phyloP scores from a whole-genome alignment of 2,113 vertebrate species.

The Phrynocephalus versicolor region DNA sequence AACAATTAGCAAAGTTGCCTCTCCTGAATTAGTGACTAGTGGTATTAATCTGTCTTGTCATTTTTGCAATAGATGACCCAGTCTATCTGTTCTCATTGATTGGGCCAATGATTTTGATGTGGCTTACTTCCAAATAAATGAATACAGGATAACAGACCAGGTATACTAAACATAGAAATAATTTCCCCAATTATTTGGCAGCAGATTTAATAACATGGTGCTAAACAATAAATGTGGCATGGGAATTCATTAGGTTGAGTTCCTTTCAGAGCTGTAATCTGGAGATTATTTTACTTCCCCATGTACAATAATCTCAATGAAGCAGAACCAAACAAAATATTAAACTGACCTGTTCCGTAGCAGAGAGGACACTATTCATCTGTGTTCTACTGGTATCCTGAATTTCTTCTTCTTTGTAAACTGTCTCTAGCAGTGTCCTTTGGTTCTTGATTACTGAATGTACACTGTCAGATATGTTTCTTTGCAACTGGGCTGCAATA shows the following conservation, averaged over 20 bases:
- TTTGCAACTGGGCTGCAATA: slow-evolving; percentile 60
- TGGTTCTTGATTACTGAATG: slow-evolving; percentile 66
- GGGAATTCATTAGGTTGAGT: background rate
- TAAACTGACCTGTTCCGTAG: slow-evolving; percentile 69
- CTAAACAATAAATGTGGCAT: background rate
- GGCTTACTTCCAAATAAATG: background rate
- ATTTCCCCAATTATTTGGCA: background rate
- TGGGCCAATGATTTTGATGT: background rate
- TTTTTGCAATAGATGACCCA: too few species aligned
- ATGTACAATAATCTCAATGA: slow-evolving; percentile 40
- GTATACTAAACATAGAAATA: background rate
- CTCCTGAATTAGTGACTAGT: too few species aligned
- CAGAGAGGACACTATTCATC: slow-evolving; percentile 48
- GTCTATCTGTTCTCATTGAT: too few species aligned
- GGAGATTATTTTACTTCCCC: slow-evolving; percentile 9
- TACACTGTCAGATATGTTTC: slow-evolving; percentile 56
- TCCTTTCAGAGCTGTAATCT: slow-evolving; percentile 15
- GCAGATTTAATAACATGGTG: background rate
- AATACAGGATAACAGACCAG: background rate
- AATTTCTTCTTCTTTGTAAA: slow-evolving; percentile 68
- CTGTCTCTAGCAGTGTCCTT: slow-evolving; percentile 64
- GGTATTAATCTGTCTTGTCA: too few species aligned
- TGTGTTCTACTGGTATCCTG: slow-evolving; percentile 56
- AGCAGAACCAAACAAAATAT: slow-evolving; percentile 42
- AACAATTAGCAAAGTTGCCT: too few species aligned